Base-by-base conservation (phyloP, 92 coral and sea anemone genomes). In the Virgularia gustaviana region DNA sequence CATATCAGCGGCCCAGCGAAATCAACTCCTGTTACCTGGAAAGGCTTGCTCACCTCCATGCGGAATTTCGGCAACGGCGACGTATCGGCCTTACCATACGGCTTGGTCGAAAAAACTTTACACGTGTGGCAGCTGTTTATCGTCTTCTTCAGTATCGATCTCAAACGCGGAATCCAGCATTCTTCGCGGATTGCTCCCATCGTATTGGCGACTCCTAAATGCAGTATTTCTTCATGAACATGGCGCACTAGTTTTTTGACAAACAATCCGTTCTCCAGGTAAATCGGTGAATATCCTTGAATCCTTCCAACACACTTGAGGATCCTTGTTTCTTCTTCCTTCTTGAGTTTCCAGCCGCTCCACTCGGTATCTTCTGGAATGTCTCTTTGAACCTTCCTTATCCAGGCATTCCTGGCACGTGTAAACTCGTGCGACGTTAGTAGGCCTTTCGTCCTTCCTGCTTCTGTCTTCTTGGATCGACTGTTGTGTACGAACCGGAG, bases 181-280 rank as follows among this genome's bases (percentile, higher is more conserved):
- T 82, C 57, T 18, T 82, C 84, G 65, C 90, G 61, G 13, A 79
- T 31, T n/a, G 71, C 71, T 33, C 85, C 87, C 88, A 83, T 87
- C 2, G 87, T 83, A 82, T 79, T 66, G 8, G 85, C 77, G 11
- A 73, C 63, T 49, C 90, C 84, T 5, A 80, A 79, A 45, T 86
- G 87, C 18, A 18, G 72, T 10, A 65, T 72, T 44, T 74, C 37
- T 23, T 70, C 55, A 29, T 87, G 83, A n/a, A 68, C 42, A 64
- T 79, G 85, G 32, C 27, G 64, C 19, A 84, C 70, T 16, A 85
- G 77, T 68, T 88, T 88, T 68, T 78, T 78, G 22, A 80, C 73
- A 23, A 88, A 77, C 12, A 35, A 67, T 49, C 85, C 89, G 8
- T 42, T 56, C 27, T 79, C 83, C 43, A 81, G 35, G 49, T 77